A percentile compares a stretch with the other conserved stretches of the same genome.
These are phyloP conservation scores for Cyprinodon diabolis DNA, from an alignment of 2,797 vertebrate species.

Conservation along the genomic window DNA sequence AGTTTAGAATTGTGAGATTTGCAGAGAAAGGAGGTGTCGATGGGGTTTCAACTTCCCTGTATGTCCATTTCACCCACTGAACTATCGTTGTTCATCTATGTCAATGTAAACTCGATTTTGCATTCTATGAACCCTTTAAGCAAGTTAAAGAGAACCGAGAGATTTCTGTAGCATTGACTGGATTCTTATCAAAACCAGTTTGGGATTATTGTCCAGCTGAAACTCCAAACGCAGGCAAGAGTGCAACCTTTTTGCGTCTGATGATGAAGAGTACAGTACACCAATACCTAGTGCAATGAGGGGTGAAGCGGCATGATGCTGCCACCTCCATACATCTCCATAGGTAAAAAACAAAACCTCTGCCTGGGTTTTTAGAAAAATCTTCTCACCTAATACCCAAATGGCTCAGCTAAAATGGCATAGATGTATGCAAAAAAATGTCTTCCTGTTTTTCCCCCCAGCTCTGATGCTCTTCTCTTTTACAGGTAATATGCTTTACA, in stretches of 20 bases:
- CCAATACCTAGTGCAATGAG: not conserved
- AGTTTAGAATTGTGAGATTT: too few relatives aligned
- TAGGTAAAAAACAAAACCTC: too few relatives aligned
- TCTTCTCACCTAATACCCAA: not conserved
- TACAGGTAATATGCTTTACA: slow-evolving; percentile 32
- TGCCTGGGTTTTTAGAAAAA: too few relatives aligned
- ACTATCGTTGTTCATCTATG: too few relatives aligned
- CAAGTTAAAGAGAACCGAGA: not conserved
- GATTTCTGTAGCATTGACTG: not conserved
- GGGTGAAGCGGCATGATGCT: not conserved
- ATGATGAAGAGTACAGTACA: not conserved
- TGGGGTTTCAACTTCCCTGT: too few relatives aligned
- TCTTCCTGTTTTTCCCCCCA: slow-evolving; percentile 1
- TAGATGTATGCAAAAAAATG: not conserved
- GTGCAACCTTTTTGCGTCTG: not conserved
- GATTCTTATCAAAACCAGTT: not conserved
- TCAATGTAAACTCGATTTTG: too few relatives aligned
- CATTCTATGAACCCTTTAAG: too few relatives aligned
- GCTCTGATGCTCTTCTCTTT: slow-evolving; percentile 22
- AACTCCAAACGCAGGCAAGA: too few relatives aligned
- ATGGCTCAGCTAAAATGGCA: not conserved
- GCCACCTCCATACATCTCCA: not conserved
- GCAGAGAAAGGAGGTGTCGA: too few relatives aligned
- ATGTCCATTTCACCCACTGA: too few relatives aligned
- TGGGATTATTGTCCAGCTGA: not conserved